Evolutionary conservation across 2,797 vertebrate species (phyloP), one percentile per base, ranked within the genome.

Genomic region (Phoebastria nigripes): DNA sequence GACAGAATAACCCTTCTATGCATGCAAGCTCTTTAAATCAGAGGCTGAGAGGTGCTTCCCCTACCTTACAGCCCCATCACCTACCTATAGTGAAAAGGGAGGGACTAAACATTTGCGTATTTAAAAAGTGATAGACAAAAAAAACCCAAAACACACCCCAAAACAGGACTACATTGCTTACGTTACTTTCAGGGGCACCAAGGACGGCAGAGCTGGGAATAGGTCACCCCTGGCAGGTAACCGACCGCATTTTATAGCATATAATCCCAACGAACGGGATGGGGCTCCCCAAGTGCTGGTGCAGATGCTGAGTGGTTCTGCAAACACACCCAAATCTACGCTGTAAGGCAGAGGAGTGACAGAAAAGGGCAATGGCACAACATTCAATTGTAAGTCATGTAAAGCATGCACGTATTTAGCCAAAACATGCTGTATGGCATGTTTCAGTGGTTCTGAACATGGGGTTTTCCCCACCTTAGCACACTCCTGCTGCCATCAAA

Each of bases 71-170:
- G n/a, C 21, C 9, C 29, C 28, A 42, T 12, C 46, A 11, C 35
- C 52, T n/a, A 14, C 25, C 42, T 39, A 20, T 2, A 58, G 17
- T 2, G 1, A 58, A 77, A 89, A 51, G 28, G 12, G 12, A 80
- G 6, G 0, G 1, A 22, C 24, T n/a, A 80, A 66, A 29, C 5
- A 51, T 47, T 15, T n/a, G 3, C 7, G 2, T 28, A 54, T 29
- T 85, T 85, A 8, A 79, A 87, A 80, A 15, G 12, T 6, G 11
- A 59, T 26, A 59, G 33, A 62, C 12, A 35, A 51, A 72, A 67
- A 54, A 46, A 41, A 21, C 5, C 9, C 26, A 41, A 59, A 78
- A 35, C 41, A 35, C 29, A 26, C 21, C 18, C 61, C 33, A 46
- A 16, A 76, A 25, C 24, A 76, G 25, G 21, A 55, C 46, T n/a